Evolutionary conservation across 2,888 invertebrate species (phyloP).

Genomic region (Lasiommata megera): DNA sequence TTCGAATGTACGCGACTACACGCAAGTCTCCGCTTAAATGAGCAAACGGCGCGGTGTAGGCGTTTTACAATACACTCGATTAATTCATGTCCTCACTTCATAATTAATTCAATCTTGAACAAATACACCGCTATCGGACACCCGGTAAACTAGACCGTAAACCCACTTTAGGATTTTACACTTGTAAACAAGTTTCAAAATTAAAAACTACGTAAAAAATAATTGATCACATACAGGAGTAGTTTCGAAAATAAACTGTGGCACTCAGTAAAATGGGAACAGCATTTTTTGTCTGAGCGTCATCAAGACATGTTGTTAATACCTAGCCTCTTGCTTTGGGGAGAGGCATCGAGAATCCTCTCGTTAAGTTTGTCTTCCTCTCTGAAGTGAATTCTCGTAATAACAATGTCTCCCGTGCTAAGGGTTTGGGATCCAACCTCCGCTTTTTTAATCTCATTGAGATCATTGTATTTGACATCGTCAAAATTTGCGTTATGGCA

Average conservation of each 20-base stretch:
- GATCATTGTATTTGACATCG: constrained; percentile 65
- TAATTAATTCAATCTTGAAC: constrained; percentile 68
- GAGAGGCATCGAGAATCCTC: constrained; percentile 71
- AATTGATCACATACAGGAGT: constrained; percentile 64
- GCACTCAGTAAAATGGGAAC: constrained; percentile 71
- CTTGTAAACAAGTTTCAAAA: constrained; percentile 40
- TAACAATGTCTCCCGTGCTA: constrained; percentile 95
- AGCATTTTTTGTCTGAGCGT: constrained; percentile 46
- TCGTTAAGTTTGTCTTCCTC: constrained; percentile 76
- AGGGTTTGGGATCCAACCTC: constrained; percentile 90
- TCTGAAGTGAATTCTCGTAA: constrained; percentile 88
- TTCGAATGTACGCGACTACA: constrained; percentile 52
- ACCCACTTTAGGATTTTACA: constrained; percentile 35
- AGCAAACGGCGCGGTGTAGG: constrained; percentile 72
- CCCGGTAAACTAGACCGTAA: constrained; percentile 44
- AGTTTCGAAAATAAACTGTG: constrained; percentile 64
- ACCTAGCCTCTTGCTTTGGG: constrained; percentile 63
- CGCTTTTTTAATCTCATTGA: constrained; percentile 69
- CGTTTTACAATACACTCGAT: constrained; percentile 52
- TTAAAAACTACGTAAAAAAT: constrained; percentile 55
- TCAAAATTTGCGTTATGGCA: constrained; percentile 76
- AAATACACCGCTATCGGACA: constrained; percentile 58
- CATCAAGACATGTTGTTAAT: constrained; percentile 75
- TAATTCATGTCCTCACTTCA: constrained; percentile 65
- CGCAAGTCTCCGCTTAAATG: constrained; percentile 74